These are phyloP conservation scores for Virgularia gustaviana DNA, from an alignment of 92 coral and sea anemone genomes.

Conservation along the genomic window DNA sequence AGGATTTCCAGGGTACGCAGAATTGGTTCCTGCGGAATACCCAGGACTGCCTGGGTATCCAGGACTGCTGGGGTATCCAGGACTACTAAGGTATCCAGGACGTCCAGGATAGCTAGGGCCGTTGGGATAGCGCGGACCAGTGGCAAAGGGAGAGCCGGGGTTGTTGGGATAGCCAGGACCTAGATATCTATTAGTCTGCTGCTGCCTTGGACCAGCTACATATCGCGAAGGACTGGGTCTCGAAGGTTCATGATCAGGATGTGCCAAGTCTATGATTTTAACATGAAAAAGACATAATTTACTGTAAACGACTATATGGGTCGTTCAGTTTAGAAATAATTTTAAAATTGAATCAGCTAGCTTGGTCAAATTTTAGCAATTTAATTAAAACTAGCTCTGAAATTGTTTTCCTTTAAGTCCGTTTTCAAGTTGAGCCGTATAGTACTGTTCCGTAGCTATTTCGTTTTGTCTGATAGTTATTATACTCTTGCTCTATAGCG, in stretches of 20 bases:
- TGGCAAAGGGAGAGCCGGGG: neutral
- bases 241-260: neutral
- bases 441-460: too few species aligned
- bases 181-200: too few species aligned
- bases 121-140: neutral
- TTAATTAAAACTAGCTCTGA: too few species aligned
- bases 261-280: neutral
- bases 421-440: too few species aligned
- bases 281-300: neutral
- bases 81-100: conserved; percentile 10
- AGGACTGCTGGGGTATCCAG: neutral
- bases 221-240: neutral
- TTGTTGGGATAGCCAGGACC: neutral
- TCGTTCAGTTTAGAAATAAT: too few species aligned
- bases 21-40: conserved; percentile 1
- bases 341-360: too few species aligned
- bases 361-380: too few species aligned
- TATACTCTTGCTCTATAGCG: too few species aligned
- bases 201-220: neutral
- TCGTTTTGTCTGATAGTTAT: too few species aligned
- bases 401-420: too few species aligned
- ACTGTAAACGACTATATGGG: too few species aligned
- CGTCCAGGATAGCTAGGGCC: neutral
- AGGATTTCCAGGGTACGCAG: conserved; percentile 1
- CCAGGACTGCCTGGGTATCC: conserved; percentile 19